Evolutionary conservation across 2,888 invertebrate genomes (phyloP), one percentile per base, ranked within the genome.

Genomic region (Idaea dimidiata): DNA sequence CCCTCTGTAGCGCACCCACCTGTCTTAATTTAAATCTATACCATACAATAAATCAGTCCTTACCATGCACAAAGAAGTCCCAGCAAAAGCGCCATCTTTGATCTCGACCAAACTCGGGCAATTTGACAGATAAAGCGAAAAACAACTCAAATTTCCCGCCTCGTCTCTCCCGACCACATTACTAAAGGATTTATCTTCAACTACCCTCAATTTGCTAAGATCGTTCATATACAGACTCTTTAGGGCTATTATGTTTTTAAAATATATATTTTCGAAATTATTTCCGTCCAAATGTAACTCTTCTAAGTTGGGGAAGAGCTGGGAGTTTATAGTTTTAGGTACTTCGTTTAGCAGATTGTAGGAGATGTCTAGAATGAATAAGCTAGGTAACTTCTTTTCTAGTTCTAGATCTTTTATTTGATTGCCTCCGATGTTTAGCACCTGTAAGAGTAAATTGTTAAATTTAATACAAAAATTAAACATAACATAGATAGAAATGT

Each of bases 271-370:
- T 59, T 83, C 79, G 16, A 94, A 80, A 1, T 91, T 91, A 81
- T 94, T 94, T 65, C 90, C 91, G 73, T 93, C 93, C 57, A 94
- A 77, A n/a, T 87, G 77, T 6, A 94, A 80, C 57, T 87, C 88
- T 59, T 88, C 87, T 64, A 94, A 81, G 70, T 82, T 82, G 0
- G 94, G 94, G 53, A 93, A 86, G 60, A 87, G 83, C 60, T 87
- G 81, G 0, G 79, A 75, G 68, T 78, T 91, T 31, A 94, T 74
- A 24, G 83, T 79, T 69, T 86, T 82, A 3, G 94, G 94, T 65
- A 94, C 81, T 61, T 82, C 84, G 0, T 77, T 67, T 17, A 94
- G 76, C 8, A 85, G 70, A 70, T 94, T 94, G 71, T 89, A 87
- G 0, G 94, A 93, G 24, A 94, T 59, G 71, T 94, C 94, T 62